phyloP scores from a whole-genome alignment of 2,113 vertebrate genomes.

The Microtus montanus region DNA sequence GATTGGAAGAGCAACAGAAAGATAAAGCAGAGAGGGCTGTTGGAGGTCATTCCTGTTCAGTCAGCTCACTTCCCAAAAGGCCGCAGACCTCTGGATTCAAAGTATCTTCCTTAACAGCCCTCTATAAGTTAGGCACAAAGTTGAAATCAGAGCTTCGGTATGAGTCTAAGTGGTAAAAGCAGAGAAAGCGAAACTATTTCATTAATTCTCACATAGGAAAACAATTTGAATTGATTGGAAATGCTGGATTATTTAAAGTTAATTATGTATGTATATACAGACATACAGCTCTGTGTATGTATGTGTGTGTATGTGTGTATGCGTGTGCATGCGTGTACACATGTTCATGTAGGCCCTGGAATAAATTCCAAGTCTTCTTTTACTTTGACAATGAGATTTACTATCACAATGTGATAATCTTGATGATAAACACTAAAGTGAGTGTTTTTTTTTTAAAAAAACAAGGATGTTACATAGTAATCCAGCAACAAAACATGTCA shows the following conservation, averaged over 20 bases:
- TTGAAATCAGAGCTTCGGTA: neutral
- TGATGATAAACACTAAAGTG: neutral
- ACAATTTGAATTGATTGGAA: slow-evolving; percentile 1
- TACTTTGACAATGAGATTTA: neutral
- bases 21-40: neutral
- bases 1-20: neutral
- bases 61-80: neutral
- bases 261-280: neutral
- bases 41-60: neutral
- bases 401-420: neutral
- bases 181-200: slow-evolving; percentile 24
- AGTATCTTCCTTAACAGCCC: neutral
- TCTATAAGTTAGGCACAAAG: neutral
- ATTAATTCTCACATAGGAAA: neutral
- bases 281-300: no score
- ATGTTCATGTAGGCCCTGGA: neutral
- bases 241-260: neutral
- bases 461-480: neutral
- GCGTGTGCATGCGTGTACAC: neutral
- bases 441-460: neutral
- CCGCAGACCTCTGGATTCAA: neutral
- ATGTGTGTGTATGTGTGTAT: neutral
- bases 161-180: neutral
- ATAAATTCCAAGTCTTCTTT: slow-evolving; percentile 2
- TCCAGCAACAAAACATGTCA: neutral